phyloP scores from a whole-genome alignment of 1,140 invertebrate genomes.

The Bactericera cockerelli region DNA sequence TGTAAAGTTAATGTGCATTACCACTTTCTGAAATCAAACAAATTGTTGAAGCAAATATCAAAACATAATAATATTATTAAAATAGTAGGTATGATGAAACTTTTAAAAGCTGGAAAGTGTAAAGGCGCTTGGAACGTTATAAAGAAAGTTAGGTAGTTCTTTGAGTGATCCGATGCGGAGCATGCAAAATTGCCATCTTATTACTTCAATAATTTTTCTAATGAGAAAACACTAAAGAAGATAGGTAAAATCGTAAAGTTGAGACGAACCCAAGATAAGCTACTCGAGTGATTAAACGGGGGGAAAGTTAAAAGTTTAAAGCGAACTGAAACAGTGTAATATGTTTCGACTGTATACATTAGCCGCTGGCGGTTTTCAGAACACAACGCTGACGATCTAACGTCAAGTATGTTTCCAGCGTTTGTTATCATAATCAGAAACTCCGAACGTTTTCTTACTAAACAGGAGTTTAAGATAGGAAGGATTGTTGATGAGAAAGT shows the following conservation, averaged over 20 bases:
- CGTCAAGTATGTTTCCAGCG: neutral
- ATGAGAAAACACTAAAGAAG: neutral
- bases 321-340: neutral
- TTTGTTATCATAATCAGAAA: neutral
- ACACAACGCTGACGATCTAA: neutral
- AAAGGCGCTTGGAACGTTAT: too few relatives aligned
- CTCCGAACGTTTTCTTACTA: neutral
- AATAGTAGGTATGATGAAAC: too few relatives aligned
- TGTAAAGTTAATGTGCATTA: too few relatives aligned
- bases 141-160: too few relatives aligned
- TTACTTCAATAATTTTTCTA: slow-evolving; percentile 4
- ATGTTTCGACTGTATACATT: neutral
- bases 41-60: too few relatives aligned
- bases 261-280: neutral
- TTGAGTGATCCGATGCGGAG: neutral
- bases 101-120: too few relatives aligned
- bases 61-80: too few relatives aligned
- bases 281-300: neutral
- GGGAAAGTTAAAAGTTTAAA: neutral
- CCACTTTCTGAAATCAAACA: too few relatives aligned
- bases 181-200: neutral
- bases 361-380: neutral
- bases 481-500: too few relatives aligned
- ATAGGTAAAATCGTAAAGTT: too few relatives aligned
- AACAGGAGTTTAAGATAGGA: too few relatives aligned